phyloP scores from a whole-genome alignment of 1,140 invertebrate genomes.

The Argopecten irradians region DNA sequence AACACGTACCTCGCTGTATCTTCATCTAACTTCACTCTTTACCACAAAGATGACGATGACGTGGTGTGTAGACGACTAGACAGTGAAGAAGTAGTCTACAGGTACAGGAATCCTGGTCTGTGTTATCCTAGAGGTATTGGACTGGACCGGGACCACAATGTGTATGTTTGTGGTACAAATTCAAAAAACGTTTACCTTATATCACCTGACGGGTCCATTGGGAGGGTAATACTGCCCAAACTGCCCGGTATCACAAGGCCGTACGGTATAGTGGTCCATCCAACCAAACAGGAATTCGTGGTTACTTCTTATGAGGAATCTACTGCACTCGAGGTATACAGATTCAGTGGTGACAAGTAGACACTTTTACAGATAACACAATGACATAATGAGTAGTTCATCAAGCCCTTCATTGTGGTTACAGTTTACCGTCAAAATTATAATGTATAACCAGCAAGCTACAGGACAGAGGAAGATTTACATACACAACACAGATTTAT shows the following conservation, averaged over 20 bases:
- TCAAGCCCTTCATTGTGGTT: too few relatives aligned
- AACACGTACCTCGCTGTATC: background rate
- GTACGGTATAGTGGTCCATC: background rate
- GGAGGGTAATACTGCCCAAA: background rate
- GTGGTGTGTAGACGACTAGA: background rate
- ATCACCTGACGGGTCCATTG: background rate
- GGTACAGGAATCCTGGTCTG: background rate
- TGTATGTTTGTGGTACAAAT: background rate
- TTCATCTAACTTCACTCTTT: background rate
- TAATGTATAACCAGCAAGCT: too few relatives aligned
- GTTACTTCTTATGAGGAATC: background rate
- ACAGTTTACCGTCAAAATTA: too few relatives aligned
- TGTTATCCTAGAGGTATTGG: background rate
- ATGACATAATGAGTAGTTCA: too few relatives aligned
- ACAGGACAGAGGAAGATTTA: too few relatives aligned
- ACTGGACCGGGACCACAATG: background rate
- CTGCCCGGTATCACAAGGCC: background rate
- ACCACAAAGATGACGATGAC: background rate
- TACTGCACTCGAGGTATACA: background rate
- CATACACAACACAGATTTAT: too few relatives aligned
- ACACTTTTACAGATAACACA: too few relatives aligned
- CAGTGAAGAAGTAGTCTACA: background rate
- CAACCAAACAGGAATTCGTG: background rate
- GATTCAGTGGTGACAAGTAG: background rate
- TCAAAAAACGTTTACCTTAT: background rate